Conservation (phyloP, 2,113 vertebrate species). For the Etheostoma cragini region DNA sequence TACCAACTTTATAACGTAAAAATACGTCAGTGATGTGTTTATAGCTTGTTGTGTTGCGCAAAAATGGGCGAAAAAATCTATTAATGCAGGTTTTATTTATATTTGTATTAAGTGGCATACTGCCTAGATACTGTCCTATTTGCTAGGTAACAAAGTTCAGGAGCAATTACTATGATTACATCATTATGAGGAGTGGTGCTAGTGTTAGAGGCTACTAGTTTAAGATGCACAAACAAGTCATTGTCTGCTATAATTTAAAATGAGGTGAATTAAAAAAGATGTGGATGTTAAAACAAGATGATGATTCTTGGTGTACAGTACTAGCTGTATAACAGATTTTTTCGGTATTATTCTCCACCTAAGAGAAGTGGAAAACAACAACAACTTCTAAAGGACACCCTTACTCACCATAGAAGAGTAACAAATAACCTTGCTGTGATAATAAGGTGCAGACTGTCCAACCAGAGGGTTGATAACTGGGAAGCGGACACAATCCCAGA, state of each 20-base stretch:
- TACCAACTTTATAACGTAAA: background rate
- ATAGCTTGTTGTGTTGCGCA: background rate
- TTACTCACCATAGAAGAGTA: slow-evolving; percentile 20
- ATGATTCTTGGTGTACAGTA: background rate
- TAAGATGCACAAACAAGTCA: background rate
- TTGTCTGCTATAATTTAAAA: background rate
- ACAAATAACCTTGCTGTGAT: slow-evolving; percentile 2
- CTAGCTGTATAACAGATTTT: background rate
- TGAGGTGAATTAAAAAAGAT: background rate
- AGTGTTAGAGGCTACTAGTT: background rate
- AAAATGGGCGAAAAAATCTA: background rate
- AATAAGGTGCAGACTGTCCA: background rate
- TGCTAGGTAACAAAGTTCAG: background rate
- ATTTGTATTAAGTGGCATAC: too few relatives aligned
- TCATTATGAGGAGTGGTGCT: background rate
- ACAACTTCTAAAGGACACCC: background rate
- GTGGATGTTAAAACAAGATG: background rate
- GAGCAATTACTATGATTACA: background rate
- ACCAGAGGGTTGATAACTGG: slow-evolving; percentile 17
- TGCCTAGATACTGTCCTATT: background rate
- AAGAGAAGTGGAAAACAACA: background rate
- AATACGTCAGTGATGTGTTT: background rate
- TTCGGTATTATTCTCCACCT: background rate
- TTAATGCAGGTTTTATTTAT: too few relatives aligned
- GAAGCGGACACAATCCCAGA: slow-evolving; percentile 53